Evolutionary conservation across 2,888 invertebrate genomes (phyloP).

Genomic region (Encarsia formosa): DNA sequence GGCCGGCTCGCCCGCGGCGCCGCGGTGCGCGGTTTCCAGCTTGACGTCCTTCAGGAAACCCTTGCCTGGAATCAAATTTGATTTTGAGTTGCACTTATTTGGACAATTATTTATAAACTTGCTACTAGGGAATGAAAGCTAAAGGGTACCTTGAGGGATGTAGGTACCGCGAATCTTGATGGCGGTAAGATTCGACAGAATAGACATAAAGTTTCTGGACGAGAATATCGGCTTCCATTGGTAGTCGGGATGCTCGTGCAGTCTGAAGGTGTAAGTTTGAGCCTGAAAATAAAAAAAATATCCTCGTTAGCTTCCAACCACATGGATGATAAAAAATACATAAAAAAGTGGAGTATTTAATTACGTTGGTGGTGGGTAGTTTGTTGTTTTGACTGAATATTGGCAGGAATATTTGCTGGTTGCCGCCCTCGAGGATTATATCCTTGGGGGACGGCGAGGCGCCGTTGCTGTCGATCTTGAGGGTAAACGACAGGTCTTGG

Average conservation of each 20-base stretch:
- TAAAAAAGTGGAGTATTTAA: neutral
- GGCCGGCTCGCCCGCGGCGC: slow-evolving; percentile 74
- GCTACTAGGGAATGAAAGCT: neutral
- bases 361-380: slow-evolving; percentile 68
- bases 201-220: slow-evolving; percentile 84
- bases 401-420: slow-evolving; percentile 74
- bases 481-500: slow-evolving; percentile 82
- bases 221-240: slow-evolving; percentile 92
- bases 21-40: slow-evolving; percentile 81
- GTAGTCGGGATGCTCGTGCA: slow-evolving; percentile 88
- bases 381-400: slow-evolving; percentile 90
- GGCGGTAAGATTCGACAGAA: slow-evolving; percentile 89
- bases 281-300: slow-evolving; percentile 24
- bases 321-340: neutral
- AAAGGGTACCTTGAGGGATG: slow-evolving; percentile 63
- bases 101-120: too few relatives aligned
- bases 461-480: slow-evolving; percentile 78
- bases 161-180: slow-evolving; percentile 93
- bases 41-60: slow-evolving; percentile 88
- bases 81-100: too few relatives aligned
- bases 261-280: slow-evolving; percentile 75
- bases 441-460: slow-evolving; percentile 82
- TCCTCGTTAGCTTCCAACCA: neutral
- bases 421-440: slow-evolving; percentile 82
- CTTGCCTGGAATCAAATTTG: slow-evolving; percentile 59